These are phyloP conservation scores for Chelonia mydas DNA, from an alignment of 2,797 vertebrate species.

Conservation along the genomic window DNA sequence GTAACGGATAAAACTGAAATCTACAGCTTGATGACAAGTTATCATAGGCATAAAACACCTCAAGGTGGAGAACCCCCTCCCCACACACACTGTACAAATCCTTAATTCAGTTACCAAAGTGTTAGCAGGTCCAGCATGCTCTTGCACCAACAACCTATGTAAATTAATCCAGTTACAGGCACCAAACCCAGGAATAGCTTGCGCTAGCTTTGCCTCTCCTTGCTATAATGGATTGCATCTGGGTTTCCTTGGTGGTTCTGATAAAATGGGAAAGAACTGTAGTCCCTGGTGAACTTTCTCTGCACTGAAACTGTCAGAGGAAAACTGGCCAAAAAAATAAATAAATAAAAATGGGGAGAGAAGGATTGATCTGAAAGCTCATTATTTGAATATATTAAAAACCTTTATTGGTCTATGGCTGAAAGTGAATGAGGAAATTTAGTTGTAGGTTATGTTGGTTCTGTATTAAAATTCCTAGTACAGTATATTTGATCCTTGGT, in stretches of 20 bases:
- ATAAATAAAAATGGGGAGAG: neutral
- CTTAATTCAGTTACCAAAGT: neutral
- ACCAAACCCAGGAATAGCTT: neutral
- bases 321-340: neutral
- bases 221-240: neutral
- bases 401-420: neutral
- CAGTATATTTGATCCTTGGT: neutral
- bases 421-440: neutral
- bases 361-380: neutral
- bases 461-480: accelerated
- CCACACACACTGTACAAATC: neutral
- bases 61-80: neutral
- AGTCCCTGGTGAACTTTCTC: accelerated
- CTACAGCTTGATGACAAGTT: neutral
- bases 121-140: neutral
- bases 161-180: neutral
- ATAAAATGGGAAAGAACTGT: neutral
- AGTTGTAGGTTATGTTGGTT: neutral
- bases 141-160: neutral
- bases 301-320: neutral
- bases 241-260: accelerated
- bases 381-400: neutral
- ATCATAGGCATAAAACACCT: neutral
- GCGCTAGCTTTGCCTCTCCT: neutral
- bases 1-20: accelerated